These are phyloP conservation scores for Chrysotoxum bicinctum DNA, from an alignment of 2,888 invertebrate species.

Conservation along the genomic window DNA sequence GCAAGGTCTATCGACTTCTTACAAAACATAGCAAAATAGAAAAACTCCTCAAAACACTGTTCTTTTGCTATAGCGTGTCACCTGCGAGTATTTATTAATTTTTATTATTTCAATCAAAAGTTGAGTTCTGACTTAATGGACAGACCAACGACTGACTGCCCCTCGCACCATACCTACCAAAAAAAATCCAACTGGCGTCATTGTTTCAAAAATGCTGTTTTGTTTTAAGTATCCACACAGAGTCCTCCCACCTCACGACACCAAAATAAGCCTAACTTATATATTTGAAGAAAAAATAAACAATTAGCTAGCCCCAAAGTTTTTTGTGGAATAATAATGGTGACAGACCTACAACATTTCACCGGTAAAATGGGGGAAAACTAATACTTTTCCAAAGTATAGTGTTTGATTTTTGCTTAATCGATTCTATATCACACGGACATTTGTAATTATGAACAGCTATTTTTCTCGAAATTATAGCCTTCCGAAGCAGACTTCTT, in stretches of 20 bases:
- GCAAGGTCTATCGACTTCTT: neutral
- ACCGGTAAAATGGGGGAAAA: neutral
- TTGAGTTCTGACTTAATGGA: slow-evolving; percentile 30
- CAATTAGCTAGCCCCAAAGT: slow-evolving; percentile 45
- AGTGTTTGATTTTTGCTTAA: slow-evolving; percentile 42
- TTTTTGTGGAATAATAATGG: slow-evolving; percentile 48
- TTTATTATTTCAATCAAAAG: slow-evolving; percentile 51
- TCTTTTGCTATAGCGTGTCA: slow-evolving; percentile 43
- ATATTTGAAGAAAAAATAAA: slow-evolving; percentile 1
- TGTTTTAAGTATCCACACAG: slow-evolving; percentile 34
- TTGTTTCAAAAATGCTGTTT: slow-evolving; percentile 10
- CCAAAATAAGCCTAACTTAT: neutral
- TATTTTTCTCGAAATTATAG: slow-evolving; percentile 45
- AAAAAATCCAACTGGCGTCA: slow-evolving; percentile 20
- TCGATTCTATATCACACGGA: slow-evolving; percentile 51
- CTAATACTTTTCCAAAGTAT: slow-evolving; percentile 1
- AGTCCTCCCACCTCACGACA: neutral
- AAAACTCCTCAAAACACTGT: neutral
- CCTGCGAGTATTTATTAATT: slow-evolving; percentile 31
- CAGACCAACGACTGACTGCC: neutral
- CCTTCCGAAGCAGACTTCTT: neutral
- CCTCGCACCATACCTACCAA: no score
- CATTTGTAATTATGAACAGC: slow-evolving; percentile 60
- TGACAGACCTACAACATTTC: slow-evolving; percentile 24
- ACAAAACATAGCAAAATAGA: neutral